Base-by-base conservation (phyloP, 2,797 vertebrate genomes). In the Centropyge bicolor region DNA sequence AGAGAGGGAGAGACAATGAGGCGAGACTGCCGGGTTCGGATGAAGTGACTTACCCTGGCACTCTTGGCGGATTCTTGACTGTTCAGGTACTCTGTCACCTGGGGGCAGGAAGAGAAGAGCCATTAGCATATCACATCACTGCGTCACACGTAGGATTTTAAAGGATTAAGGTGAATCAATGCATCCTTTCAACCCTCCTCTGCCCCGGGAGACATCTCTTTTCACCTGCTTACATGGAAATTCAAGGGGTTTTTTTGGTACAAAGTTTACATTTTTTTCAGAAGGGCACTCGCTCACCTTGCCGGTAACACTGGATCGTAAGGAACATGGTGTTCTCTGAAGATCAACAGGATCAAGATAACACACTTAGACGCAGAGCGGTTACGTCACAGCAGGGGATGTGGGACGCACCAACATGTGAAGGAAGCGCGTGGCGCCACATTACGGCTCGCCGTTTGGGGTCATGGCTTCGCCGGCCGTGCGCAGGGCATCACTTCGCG, bases 51-150 rank as follows among this genome's bases (percentile, higher is more conserved):
- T 88, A 98, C 97, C 94, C 98, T 94, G 92, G 97, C 96, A 27
- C 95, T 96, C 93, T 99, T 99, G 87, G 98, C 98, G 20, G 97
- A 96, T 92, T 99, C 98, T 94, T 99, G 98, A 74, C 95, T 96
- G 6, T 96, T 98, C 93, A 98, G 95, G 90, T 98, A 99, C 82
- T 99, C 98, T 0, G 96, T 97, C 89, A 98, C 95, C 98, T 99
- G n/a, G 41, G 41, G 52, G 89, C 4, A 74, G 55, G 77, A 64
- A 83, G 59, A 84, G 59, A 84, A 13, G n/a, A 56, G 61, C 22
- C 77, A 73, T 90, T 77, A 90, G 81, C 67, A 88, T 48, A 73
- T 80, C 63, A 69, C 76, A 88, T 74, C 76, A 45, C 76, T 20
- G 75, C 45, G 6, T 88, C 75, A 83, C 82, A 66, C 7, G 5